Evolutionary conservation across 2,797 vertebrate species (phyloP), one percentile per base, ranked within the genome.

Genomic region (Microctenopoma steveboyesi): DNA sequence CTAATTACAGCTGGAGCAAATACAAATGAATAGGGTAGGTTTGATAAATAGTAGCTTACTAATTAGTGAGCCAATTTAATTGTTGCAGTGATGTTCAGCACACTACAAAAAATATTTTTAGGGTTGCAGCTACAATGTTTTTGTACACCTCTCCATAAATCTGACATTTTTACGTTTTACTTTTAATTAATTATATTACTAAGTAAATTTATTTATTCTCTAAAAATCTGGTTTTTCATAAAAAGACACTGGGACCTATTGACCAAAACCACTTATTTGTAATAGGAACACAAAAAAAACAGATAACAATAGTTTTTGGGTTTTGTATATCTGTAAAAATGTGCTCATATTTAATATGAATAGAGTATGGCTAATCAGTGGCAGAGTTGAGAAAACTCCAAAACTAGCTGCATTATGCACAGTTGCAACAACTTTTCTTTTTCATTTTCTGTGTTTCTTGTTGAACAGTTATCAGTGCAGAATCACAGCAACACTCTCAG

Each of bases 281-380:
- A 55, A 18, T 10, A 27, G 3, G 33, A 35, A 35, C 7, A 22
- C 18, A 46, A 51, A 43, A 59, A 37, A 37, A 9, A 37, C 11
- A 37, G 37, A 9, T 37, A 10, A 10, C 37, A 2, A 14, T 50
- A 30, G 11, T 42, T 50, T 45, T 11, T 3, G 7, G 39, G 35
- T 59, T 74, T 74, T 54, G 57, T 55, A 49, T 42, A 42, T 30
- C 18, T 58, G n/a, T 8, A 10, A 37, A 33, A 33, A 33, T 33
- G 5, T 69, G 69, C 27, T 27, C 3, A 58, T 50, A 79, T 80
- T 64, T 73, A 69, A 83, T 65, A 78, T 79, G 66, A 48, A 73
- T 50, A 43, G 37, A 39, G 48, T 66, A 13, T 40, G 33, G 37
- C 28, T 58, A 28, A 28, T 39, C 46, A 25, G 8, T 64, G 50